These are phyloP conservation scores for Melopsittacus undulatus DNA, from an alignment of 2,797 vertebrate species.

Conservation along the genomic window DNA sequence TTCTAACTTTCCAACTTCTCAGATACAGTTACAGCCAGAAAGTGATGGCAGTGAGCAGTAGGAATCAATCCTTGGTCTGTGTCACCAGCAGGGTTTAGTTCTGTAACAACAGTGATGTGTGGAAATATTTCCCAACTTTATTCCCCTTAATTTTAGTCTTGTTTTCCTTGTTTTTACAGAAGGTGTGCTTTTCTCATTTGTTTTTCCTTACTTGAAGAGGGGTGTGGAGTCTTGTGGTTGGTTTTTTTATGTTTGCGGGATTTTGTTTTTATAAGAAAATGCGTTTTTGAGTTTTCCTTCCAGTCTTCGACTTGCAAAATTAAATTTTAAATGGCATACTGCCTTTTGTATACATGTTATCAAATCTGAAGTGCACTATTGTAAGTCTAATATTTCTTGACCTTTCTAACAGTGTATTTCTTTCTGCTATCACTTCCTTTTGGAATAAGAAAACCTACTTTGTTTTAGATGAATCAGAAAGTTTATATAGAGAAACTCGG, in stretches of 20 bases:
- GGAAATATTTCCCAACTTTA: neutral
- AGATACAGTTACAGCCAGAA: neutral
- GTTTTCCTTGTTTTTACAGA: neutral
- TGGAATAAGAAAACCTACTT: neutral
- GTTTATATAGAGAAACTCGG: neutral
- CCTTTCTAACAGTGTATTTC: neutral
- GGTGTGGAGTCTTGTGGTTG: fast-evolving
- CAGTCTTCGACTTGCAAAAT: neutral
- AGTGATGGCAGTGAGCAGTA: neutral
- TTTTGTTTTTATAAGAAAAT: neutral
- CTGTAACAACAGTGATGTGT: neutral
- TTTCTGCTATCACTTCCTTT: neutral
- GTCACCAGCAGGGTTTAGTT: neutral
- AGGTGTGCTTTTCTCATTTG: neutral
- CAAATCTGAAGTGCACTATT: neutral
- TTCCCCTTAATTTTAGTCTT: neutral
- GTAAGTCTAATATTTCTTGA: neutral
- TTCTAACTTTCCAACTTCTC: neutral
- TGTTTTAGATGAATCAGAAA: neutral
- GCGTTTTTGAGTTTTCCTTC: neutral
- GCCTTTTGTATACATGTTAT: neutral
- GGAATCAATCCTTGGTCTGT: neutral
- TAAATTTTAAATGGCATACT: neutral
- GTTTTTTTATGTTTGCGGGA: neutral
- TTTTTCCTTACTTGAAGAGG: neutral